Conservation (phyloP, 2,888 invertebrate genomes). For the Eupithecia dodoneata region DNA sequence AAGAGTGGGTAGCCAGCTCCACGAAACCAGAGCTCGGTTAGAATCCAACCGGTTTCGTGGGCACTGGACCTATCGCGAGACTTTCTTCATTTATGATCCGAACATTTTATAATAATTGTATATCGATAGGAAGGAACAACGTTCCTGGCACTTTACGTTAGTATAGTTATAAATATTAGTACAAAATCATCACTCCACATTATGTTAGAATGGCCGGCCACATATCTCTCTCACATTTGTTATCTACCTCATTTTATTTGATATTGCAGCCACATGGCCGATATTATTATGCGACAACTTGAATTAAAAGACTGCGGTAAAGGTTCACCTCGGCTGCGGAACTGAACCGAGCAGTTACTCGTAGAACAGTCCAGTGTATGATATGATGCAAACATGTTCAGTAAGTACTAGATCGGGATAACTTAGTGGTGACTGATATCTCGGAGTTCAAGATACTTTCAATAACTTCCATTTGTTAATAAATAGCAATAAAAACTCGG, state of each 20-base stretch:
- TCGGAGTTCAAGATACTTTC: background rate
- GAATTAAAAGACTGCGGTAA: background rate
- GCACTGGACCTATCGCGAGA: background rate
- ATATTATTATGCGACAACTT: constrained; percentile 6
- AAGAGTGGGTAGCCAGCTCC: background rate
- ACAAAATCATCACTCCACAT: constrained; percentile 30
- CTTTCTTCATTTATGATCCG: too few species aligned
- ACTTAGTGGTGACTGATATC: background rate
- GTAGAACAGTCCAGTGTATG: background rate
- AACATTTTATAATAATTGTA: background rate
- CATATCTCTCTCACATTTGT: background rate
- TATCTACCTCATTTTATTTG: background rate
- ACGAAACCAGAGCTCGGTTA: background rate
- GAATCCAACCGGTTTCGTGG: background rate
- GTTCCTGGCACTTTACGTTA: constrained; percentile 21
- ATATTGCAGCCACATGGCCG: background rate
- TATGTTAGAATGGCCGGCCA: constrained; percentile 15
- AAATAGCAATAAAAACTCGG: constrained; percentile 2
- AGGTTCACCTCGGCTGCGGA: background rate
- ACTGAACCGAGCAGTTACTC: background rate
- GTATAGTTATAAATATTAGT: constrained; percentile 30
- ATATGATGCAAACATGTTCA: background rate
- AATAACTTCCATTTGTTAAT: background rate
- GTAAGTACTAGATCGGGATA: background rate
- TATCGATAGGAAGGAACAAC: constrained; percentile 25